phyloP scores from a whole-genome alignment of 2,113 vertebrate genomes.

The Neopipo cinnamomea region DNA sequence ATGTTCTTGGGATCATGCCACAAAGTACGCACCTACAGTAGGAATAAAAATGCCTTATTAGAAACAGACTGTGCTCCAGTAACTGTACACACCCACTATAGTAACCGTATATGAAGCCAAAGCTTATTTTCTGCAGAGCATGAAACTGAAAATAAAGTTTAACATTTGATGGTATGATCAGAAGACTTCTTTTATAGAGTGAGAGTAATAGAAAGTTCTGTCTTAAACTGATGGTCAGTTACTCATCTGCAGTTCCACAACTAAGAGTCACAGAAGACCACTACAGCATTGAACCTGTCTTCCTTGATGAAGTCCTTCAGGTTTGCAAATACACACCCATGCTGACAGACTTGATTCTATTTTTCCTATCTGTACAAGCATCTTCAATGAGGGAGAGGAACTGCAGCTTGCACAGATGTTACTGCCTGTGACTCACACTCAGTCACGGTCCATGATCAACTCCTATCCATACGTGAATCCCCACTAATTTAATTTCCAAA shows the following conservation, averaged over 20 bases:
- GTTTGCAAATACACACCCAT: neutral
- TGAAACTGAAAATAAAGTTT: neutral
- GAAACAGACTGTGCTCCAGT: neutral
- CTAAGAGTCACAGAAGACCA: neutral
- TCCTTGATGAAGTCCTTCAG: neutral
- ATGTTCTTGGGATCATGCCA: constrained; percentile 98
- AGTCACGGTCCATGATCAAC: neutral
- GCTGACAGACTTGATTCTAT: neutral
- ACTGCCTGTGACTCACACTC: neutral
- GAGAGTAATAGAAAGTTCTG: neutral
- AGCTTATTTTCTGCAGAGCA: neutral
- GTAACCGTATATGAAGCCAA: neutral
- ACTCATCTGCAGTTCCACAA: neutral
- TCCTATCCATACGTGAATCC: neutral
- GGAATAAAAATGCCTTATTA: neutral
- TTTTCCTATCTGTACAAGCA: neutral
- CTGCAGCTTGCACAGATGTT: neutral
- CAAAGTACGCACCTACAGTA: constrained; percentile 86
- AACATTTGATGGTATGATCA: neutral
- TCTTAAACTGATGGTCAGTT: neutral
- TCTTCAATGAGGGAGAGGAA: neutral
- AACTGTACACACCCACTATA: rapidly evolving
- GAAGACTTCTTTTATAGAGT: neutral
- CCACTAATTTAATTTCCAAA: neutral
- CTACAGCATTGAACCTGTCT: rapidly evolving